Percentiles rank a stretch among this genome's conserved stretches.
phyloP scores from a whole-genome alignment of 1,140 invertebrate genomes.

The Harpegnathos saltator region DNA sequence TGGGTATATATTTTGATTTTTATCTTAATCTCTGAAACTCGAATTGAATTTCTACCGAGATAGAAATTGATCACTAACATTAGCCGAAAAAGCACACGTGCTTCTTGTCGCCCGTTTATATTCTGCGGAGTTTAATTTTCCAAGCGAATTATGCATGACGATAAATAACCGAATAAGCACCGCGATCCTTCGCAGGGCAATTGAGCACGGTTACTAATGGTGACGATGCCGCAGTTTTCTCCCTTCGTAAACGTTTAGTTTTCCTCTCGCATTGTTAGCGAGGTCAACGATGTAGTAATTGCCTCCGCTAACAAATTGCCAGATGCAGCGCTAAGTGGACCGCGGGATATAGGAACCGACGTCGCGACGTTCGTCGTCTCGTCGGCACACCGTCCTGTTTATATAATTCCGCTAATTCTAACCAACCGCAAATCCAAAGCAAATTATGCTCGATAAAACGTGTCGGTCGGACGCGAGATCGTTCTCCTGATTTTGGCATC shows the following conservation, averaged over 20 bases:
- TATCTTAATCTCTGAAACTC: no score
- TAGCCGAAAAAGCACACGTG: not conserved
- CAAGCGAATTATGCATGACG: not conserved
- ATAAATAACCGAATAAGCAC: conserved; percentile 32
- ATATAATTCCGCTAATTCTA: not conserved
- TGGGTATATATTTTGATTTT: no score
- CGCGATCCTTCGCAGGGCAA: not conserved
- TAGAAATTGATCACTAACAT: not conserved
- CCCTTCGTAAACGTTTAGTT: not conserved
- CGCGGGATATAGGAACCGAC: no score
- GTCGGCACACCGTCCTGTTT: no score
- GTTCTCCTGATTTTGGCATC: not conserved
- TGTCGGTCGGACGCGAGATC: not conserved
- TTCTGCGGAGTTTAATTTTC: not conserved
- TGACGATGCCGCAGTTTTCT: not conserved
- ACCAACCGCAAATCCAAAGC: not conserved
- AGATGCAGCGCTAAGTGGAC: not conserved
- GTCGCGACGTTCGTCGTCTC: no score
- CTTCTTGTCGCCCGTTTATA: not conserved
- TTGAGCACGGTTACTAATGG: not conserved
- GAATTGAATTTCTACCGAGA: not conserved
- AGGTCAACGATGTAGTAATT: conserved; percentile 13
- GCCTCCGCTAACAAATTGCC: not conserved
- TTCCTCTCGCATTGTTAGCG: conserved; percentile 8
- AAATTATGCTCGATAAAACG: not conserved